Evolutionary conservation across 2,113 vertebrate genomes (phyloP).

Genomic region (Falco punctatus): DNA sequence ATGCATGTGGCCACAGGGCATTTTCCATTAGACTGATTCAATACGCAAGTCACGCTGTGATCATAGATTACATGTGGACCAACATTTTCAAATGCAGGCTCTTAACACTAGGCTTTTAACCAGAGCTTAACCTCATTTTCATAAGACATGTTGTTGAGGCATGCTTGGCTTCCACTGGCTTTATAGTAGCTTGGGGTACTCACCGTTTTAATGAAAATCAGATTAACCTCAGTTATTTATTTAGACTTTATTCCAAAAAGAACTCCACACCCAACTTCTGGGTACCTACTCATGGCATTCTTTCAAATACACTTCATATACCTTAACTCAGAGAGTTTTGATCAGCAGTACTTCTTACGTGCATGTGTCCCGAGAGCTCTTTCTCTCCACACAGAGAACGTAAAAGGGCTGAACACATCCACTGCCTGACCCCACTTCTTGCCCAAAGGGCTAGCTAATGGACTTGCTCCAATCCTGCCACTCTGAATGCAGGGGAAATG

Average conservation of each 20-base stretch:
- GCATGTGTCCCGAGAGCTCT: not conserved
- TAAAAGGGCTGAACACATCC: not conserved
- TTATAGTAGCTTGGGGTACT: slow-evolving; percentile 8
- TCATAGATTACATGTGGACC: not conserved
- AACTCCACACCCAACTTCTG: not conserved
- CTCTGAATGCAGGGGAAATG: not conserved
- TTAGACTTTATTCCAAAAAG: slow-evolving; percentile 1
- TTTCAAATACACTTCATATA: not conserved
- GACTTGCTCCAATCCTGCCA: not conserved
- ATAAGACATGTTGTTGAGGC: not conserved
- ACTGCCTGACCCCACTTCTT: not conserved
- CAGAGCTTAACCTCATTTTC: slow-evolving; percentile 24
- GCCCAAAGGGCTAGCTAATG: not conserved
- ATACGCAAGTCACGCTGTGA: not conserved
- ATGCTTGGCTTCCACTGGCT: slow-evolving; percentile 2
- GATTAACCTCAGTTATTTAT: slow-evolving; percentile 35
- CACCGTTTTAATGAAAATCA: slow-evolving; percentile 17
- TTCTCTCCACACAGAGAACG: not conserved
- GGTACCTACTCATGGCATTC: not conserved
- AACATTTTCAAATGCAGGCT: not conserved
- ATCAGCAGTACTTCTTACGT: not conserved
- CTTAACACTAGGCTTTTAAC: not conserved
- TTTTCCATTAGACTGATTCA: slow-evolving; percentile 10
- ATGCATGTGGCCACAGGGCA: not conserved
- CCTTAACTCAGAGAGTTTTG: not conserved